Evolutionary conservation across 2,113 vertebrate genomes (phyloP), one percentile per base, ranked within the genome.

Genomic region (Microcebus lehilahytsara): DNA sequence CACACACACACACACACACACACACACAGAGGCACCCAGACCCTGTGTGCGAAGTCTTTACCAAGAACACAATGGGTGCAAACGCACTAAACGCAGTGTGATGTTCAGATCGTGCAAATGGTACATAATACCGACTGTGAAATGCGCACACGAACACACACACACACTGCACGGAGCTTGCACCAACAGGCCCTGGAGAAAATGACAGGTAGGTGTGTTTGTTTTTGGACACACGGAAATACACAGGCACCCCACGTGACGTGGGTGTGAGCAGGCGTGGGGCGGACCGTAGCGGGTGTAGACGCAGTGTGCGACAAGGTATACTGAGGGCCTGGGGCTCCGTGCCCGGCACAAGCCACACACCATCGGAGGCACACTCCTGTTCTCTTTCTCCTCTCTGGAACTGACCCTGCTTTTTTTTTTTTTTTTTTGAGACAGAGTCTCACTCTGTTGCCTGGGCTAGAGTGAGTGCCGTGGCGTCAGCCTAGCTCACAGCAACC

Each of bases 201-300:
- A 49, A 69, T 19, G 40, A 25, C 25, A 13, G 40, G 58, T 37
- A 85, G 46, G 34, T 20, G 30, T 89, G 64, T 23, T 34, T 25
- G 0, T 32, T 6, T 11, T 32, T 5, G 77, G 40, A 11, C 40
- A 9, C 19, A 25, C 16, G 32, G 51, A 53, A 51, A 56, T 14
- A 42, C 1, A 16, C 0, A 16, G 0, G 71, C 16, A 34, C 1
- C 30, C 1, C 16, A 32, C 4, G 27, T 17, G 79, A 42, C 20
- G 0, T 12, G 3, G 17, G 9, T 22, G 37, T 27, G 34, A 30
- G 27, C 19, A 12, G 42, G n/a, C 37, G 6, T 2, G 1, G 58
- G 17, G 64, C 3, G 9, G 6, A 2, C 58, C 1, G 4, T 13
- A 2, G 20, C 1, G 20, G 37, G 3, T 9, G 4, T 2, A 6